These are phyloP conservation scores for Apolygus lucorum DNA, from an alignment of 1,140 invertebrate species.

Conservation along the genomic window DNA sequence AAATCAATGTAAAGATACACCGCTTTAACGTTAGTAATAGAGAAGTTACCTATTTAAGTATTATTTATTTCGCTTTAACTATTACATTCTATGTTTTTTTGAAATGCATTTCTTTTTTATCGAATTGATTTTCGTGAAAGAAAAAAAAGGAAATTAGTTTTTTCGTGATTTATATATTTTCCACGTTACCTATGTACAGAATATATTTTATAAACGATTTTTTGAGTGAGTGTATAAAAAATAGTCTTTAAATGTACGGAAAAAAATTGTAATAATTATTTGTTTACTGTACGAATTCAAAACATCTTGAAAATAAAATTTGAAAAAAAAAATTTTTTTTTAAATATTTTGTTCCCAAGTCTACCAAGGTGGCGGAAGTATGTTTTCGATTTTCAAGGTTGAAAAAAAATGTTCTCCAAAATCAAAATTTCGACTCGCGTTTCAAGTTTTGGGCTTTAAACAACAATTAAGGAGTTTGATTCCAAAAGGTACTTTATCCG, in stretches of 20 bases:
- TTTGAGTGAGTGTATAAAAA: constrained; percentile 29
- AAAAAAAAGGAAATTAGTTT: not conserved
- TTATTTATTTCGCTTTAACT: constrained; percentile 12
- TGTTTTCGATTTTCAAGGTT: no score
- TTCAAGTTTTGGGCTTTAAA: no score
- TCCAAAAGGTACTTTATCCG: no score
- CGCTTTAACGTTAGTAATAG: constrained; percentile 4
- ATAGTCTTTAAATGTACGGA: constrained; percentile 26
- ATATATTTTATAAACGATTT: constrained; percentile 29
- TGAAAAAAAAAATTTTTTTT: not conserved
- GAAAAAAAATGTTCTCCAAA: no score
- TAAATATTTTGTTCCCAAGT: no score
- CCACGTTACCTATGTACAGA: constrained; percentile 28
- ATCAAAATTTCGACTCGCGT: no score
- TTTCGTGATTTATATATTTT: constrained; percentile 27
- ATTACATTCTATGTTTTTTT: not conserved
- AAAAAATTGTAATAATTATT: constrained; percentile 27
- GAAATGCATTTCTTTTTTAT: constrained; percentile 15
- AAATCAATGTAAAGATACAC: constrained; percentile 14
- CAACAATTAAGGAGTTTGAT: no score
- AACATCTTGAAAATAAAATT: constrained; percentile 16
- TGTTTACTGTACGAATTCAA: constrained; percentile 28
- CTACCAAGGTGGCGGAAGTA: no score
- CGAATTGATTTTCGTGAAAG: constrained; percentile 3
- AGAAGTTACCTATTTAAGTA: constrained; percentile 4